These are phyloP conservation scores for Stenoptilia bipunctidactyla DNA, from an alignment of 2,888 invertebrate genomes.

Conservation along the genomic window DNA sequence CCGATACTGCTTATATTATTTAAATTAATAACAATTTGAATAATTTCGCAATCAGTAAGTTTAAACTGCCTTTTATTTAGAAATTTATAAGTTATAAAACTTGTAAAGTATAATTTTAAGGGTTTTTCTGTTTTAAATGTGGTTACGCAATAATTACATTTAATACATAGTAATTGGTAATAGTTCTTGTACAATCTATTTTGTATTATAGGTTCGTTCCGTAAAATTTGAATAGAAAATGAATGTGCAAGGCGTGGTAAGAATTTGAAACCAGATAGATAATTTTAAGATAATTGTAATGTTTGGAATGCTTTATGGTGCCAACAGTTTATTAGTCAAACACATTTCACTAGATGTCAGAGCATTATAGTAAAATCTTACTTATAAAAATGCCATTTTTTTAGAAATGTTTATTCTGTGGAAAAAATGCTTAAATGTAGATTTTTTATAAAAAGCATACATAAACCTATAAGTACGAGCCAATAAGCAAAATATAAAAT, in stretches of 20 bases:
- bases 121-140: background rate
- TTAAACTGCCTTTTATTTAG: background rate
- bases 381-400: no score
- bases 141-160: background rate
- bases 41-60: background rate
- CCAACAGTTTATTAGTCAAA: no score
- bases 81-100: no score
- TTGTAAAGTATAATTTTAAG: no score
- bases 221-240: background rate
- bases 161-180: background rate
- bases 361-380: no score
- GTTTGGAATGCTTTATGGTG: background rate
- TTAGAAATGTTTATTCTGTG: no score
- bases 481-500: no score
- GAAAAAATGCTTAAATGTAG: no score
- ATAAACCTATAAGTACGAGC: no score
- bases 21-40: background rate
- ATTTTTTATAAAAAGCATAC: no score
- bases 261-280: background rate
- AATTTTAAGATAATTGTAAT: background rate
- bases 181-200: background rate
- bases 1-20: no score
- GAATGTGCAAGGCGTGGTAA: background rate
- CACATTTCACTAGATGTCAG: no score
- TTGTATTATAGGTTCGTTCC: background rate